Evolutionary conservation across 1,140 invertebrate species (phyloP).

Genomic region (Pseudomyrmex dendroicus): DNA sequence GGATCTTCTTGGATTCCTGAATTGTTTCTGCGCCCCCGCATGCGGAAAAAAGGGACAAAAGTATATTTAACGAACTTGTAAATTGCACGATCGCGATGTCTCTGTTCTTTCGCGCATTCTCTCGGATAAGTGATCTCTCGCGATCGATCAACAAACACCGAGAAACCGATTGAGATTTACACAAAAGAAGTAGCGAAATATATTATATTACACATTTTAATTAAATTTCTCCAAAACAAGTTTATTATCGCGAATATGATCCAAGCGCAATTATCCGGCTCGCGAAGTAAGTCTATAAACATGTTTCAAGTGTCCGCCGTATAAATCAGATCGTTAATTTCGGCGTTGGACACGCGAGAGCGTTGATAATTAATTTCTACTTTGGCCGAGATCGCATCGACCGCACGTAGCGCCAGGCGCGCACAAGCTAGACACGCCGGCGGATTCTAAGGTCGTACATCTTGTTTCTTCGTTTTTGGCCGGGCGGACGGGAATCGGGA

Average conservation of each 20-base stretch:
- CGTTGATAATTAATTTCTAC: slow-evolving; percentile 68
- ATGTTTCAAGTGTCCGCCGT: neutral
- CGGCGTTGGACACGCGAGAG: slow-evolving; percentile 48
- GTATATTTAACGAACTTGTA: slow-evolving; percentile 22
- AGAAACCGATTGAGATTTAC: slow-evolving; percentile 5
- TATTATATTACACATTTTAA: neutral
- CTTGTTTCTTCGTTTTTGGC: slow-evolving; percentile 52
- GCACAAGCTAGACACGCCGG: slow-evolving; percentile 46
- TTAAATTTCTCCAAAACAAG: neutral
- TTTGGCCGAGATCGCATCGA: slow-evolving; percentile 63
- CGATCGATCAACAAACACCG: neutral
- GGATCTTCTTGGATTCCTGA: slow-evolving; percentile 41
- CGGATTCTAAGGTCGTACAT: slow-evolving; percentile 59
- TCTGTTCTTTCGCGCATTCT: neutral
- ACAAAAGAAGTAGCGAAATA: neutral
- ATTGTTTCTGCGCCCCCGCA: slow-evolving; percentile 20
- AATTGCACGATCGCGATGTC: slow-evolving; percentile 29
- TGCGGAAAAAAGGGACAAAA: neutral
- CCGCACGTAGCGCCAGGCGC: slow-evolving; percentile 57
- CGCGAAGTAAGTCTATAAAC: neutral
- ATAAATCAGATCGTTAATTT: slow-evolving; percentile 58
- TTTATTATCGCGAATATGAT: too few species aligned
- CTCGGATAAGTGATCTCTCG: neutral
- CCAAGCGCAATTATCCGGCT: too few species aligned
- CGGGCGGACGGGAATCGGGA: slow-evolving; percentile 39